Evolutionary conservation across 1,140 invertebrate species (phyloP).

Genomic region (Musca vetustissima): DNA sequence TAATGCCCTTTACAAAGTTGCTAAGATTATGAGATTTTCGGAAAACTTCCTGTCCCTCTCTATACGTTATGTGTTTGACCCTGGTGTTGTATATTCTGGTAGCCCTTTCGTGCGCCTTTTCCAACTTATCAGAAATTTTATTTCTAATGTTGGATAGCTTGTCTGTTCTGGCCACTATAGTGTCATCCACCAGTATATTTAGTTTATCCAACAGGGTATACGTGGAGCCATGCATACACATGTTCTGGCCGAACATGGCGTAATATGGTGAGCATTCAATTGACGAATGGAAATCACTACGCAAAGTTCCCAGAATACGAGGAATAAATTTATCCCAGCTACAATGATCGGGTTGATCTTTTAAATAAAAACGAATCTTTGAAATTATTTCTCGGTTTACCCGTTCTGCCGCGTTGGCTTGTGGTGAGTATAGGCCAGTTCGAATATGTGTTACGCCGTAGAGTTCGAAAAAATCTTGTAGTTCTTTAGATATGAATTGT

Average conservation of each 20-base stretch:
- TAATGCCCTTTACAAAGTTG: not conserved
- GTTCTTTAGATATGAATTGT: not conserved
- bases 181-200: not conserved
- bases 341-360: not conserved
- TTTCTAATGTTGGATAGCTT: not conserved
- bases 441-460: not conserved
- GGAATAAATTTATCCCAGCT: not conserved
- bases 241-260: not conserved
- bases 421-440: not conserved
- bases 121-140: not conserved
- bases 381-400: not conserved
- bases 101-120: not conserved
- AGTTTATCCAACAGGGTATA: not conserved
- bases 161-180: not conserved
- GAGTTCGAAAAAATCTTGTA: not conserved
- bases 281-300: not conserved
- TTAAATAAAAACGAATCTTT: not conserved
- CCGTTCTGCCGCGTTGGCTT: conserved; percentile 1
- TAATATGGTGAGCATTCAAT: conserved; percentile 2
- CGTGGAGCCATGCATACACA: not conserved
- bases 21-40: not conserved
- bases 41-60: not conserved
- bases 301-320: not conserved
- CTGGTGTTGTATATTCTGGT: not conserved
- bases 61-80: not conserved